Evolutionary conservation across 2,888 invertebrate species (phyloP).

Genomic region (Gnatocerus cornutus): DNA sequence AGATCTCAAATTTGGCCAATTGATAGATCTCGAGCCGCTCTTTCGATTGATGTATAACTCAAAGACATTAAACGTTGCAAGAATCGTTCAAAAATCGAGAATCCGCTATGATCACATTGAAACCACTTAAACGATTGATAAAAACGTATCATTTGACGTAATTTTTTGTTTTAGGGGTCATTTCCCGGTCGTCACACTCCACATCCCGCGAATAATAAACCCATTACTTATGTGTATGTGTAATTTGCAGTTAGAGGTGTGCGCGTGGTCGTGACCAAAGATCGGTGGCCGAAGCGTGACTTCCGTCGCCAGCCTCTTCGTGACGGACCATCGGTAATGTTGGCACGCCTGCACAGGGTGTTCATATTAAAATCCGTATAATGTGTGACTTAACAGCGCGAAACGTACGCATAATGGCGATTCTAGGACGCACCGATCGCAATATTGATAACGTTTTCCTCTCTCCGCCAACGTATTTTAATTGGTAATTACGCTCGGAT

Average conservation of each 20-base stretch:
- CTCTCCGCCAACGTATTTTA: slow-evolving; percentile 1
- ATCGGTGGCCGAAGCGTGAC: slow-evolving; percentile 60
- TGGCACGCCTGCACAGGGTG: slow-evolving; percentile 40
- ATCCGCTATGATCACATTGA: too few species aligned
- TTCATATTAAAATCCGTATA: slow-evolving; percentile 22
- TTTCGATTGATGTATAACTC: too few species aligned
- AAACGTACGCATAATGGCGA: slow-evolving; percentile 17
- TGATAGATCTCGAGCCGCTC: too few species aligned
- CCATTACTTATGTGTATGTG: slow-evolving; percentile 51
- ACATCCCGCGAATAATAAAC: slow-evolving; percentile 41
- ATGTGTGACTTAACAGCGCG: slow-evolving; percentile 25
- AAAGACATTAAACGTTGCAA: too few species aligned
- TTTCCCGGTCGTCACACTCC: slow-evolving; percentile 42
- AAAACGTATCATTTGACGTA: too few species aligned
- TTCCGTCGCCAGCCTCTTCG: slow-evolving; percentile 53
- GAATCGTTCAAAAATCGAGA: too few species aligned
- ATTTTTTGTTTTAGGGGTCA: too few species aligned
- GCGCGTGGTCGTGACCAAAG: slow-evolving; percentile 61
- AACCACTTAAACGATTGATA: too few species aligned
- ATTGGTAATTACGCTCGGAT: slow-evolving; percentile 21
- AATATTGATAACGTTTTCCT: slow-evolving; percentile 4
- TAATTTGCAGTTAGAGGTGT: slow-evolving; percentile 62
- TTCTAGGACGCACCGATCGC: slow-evolving; percentile 4
- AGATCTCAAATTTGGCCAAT: too few species aligned
- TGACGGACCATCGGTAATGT: slow-evolving; percentile 42